A percentile compares a stretch with the other conserved stretches of the same genome.
phyloP scores from a whole-genome alignment of 2,113 vertebrate genomes.

The Amblyopsis rosae region DNA sequence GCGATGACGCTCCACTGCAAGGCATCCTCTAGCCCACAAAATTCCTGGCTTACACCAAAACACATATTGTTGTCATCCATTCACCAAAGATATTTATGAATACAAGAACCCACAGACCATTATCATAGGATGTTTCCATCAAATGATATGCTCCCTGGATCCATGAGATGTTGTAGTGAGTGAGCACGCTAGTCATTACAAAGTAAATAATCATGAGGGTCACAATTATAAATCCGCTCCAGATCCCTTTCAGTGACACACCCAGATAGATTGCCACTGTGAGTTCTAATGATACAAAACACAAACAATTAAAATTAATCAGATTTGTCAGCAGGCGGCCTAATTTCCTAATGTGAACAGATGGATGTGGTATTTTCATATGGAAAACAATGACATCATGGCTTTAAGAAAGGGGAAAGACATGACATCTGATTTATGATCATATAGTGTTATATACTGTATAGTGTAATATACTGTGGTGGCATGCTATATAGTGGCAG shows the following conservation, averaged over 20 bases:
- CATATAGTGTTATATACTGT: no score
- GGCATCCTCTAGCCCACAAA: no score
- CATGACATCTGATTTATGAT: neutral
- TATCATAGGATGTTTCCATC: conserved; percentile 45
- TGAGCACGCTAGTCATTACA: conserved; percentile 21
- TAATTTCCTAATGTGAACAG: conserved; percentile 38
- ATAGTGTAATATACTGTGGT: no score
- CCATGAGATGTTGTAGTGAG: conserved; percentile 8
- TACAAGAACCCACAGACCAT: conserved; percentile 48
- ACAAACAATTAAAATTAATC: conserved; percentile 35
- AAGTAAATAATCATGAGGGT: conserved; percentile 10
- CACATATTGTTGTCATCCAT: conserved; percentile 33
- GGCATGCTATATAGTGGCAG: no score
- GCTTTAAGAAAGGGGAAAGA: conserved; percentile 18
- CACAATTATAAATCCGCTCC: conserved; percentile 10
- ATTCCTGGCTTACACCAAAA: no score
- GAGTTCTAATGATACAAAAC: conserved; percentile 48
- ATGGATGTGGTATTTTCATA: conserved; percentile 33
- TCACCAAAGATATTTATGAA: conserved; percentile 45
- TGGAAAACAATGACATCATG: conserved; percentile 28
- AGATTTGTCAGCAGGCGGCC: conserved; percentile 10
- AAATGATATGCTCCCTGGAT: conserved; percentile 46
- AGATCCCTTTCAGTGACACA: conserved; percentile 25
- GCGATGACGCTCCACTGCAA: no score
- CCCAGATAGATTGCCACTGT: neutral